Conservation (phyloP, 2,113 vertebrate genomes). For the Macquaria ambigua region DNA sequence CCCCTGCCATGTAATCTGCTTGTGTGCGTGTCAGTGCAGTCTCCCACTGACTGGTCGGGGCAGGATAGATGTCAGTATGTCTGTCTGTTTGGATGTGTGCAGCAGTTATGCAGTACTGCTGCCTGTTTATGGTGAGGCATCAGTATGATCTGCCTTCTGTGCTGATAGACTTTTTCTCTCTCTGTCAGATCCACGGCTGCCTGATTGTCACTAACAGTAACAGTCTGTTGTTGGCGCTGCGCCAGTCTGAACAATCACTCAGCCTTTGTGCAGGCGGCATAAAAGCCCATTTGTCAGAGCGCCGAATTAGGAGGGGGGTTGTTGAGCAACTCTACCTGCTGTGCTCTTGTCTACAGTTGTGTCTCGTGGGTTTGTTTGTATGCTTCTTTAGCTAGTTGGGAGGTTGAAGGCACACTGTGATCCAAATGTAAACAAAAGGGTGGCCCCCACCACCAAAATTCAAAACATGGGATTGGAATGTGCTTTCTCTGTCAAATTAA, state of each 20-base stretch:
- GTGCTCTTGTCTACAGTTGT: slow-evolving; percentile 67
- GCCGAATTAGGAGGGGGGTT: slow-evolving; percentile 48
- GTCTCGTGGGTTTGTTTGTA: slow-evolving; percentile 54
- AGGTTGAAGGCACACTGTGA: slow-evolving; percentile 33
- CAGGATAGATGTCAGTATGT: slow-evolving; percentile 44
- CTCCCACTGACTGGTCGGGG: slow-evolving; percentile 15
- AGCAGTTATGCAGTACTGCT: slow-evolving; percentile 1
- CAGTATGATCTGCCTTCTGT: slow-evolving; percentile 31
- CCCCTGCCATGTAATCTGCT: slow-evolving; percentile 42
- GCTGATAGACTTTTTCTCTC: slow-evolving; percentile 33
- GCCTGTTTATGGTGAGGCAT: slow-evolving; percentile 28
- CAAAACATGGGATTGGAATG: background rate
- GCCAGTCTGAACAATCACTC: slow-evolving; percentile 64
- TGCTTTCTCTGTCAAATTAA: background rate
- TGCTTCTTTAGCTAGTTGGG: slow-evolving; percentile 16
- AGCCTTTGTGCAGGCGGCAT: slow-evolving; percentile 67
- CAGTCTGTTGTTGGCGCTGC: slow-evolving; percentile 53
- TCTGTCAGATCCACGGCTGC: slow-evolving; percentile 44
- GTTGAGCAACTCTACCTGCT: slow-evolving; percentile 71
- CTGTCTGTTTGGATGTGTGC: slow-evolving; percentile 17
- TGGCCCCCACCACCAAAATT: background rate
- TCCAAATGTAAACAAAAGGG: slow-evolving; percentile 18
- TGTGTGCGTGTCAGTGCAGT: slow-evolving; percentile 24
- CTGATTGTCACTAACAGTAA: slow-evolving; percentile 58
- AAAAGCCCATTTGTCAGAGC: slow-evolving; percentile 75